These are phyloP conservation scores for Calonectris borealis DNA, from an alignment of 2,113 vertebrate genomes.

Conservation along the genomic window DNA sequence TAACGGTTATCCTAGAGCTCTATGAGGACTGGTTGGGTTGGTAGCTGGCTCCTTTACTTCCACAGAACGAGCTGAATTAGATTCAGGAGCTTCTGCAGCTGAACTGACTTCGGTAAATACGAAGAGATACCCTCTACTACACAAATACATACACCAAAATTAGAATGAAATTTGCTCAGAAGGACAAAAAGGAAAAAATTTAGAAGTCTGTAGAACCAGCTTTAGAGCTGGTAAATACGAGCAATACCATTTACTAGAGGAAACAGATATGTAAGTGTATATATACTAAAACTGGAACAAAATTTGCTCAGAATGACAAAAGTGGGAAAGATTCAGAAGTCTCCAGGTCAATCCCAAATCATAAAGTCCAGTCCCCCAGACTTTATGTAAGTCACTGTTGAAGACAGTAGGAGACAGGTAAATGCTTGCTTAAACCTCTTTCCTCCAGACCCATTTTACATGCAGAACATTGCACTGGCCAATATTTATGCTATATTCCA, in stretches of 20 bases:
- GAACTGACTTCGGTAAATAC: neutral
- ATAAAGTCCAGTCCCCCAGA: neutral
- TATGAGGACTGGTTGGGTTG: neutral
- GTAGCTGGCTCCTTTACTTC: neutral
- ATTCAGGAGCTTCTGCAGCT: neutral
- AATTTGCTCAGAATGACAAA: neutral
- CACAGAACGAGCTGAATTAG: neutral
- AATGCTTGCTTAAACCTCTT: neutral
- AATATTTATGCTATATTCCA: neutral
- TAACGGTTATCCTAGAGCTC: neutral
- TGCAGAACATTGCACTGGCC: neutral
- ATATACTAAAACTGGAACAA: neutral
- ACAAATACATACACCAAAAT: neutral
- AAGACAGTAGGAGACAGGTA: neutral
- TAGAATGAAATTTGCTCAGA: neutral
- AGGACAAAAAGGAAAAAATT: neutral
- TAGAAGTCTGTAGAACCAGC: neutral
- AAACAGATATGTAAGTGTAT: neutral
- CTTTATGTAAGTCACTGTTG: neutral
- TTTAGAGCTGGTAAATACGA: rapidly evolving
- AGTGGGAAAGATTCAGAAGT: neutral
- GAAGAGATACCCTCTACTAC: neutral
- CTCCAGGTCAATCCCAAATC: neutral
- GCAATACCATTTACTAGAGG: neutral
- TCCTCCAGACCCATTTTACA: neutral